Conservation (phyloP, 2,113 vertebrate species). For the Percopsis transmontana region DNA sequence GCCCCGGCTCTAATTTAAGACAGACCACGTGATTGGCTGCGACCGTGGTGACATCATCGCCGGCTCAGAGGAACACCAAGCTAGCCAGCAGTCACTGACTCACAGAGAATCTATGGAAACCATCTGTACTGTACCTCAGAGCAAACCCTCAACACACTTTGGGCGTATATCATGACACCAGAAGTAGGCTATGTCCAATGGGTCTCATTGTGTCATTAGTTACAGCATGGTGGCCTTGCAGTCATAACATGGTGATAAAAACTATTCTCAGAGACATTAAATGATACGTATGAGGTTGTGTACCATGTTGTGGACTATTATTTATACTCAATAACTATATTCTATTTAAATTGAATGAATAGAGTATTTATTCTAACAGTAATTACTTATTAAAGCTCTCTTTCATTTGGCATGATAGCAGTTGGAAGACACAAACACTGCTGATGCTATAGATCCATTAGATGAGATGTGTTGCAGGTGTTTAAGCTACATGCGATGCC, state of each 20-base stretch:
- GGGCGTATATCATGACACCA: constrained; percentile 36
- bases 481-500: constrained; percentile 39
- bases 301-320: neutral
- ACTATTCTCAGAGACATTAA: neutral
- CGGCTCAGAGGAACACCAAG: constrained; percentile 26
- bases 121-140: constrained; percentile 44
- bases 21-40: constrained; percentile 21
- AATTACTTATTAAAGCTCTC: no score
- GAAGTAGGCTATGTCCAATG: constrained; percentile 33
- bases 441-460: constrained; percentile 13
- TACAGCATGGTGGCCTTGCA: neutral
- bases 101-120: constrained; percentile 24
- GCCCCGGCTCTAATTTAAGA: neutral
- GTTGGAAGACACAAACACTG: neutral
- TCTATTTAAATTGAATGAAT: no score
- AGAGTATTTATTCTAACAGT: no score
- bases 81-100: constrained; percentile 55
- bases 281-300: neutral
- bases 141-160: constrained; percentile 49
- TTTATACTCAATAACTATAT: neutral
- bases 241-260: neutral
- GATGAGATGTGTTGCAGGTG: constrained; percentile 30
- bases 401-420: constrained; percentile 14
- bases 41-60: constrained; percentile 31
- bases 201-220: neutral